A percentile compares a stretch with the other conserved stretches of the same genome.
These are phyloP conservation scores for Oscarella lobularis DNA, from an alignment of 37 sponge, comb jelly and placozoan genomes.

Conservation along the genomic window DNA sequence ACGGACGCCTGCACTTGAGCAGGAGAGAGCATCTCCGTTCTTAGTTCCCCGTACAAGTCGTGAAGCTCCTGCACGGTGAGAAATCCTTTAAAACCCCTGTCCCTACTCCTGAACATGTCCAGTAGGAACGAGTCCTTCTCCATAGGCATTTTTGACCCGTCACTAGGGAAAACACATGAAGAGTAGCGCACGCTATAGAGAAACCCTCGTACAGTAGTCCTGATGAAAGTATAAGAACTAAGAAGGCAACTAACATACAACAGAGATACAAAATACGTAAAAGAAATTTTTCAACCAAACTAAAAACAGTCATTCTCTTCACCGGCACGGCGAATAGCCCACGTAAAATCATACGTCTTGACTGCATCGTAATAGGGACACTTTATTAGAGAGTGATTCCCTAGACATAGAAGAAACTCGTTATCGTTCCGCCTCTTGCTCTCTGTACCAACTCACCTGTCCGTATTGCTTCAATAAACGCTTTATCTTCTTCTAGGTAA, in stretches of 20 bases:
- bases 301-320: too few relatives aligned
- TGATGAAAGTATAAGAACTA: too few relatives aligned
- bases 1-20: neutral
- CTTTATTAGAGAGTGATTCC: too few relatives aligned
- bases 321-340: slow-evolving; percentile 35
- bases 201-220: too few relatives aligned
- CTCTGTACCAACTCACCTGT: slow-evolving; percentile 19
- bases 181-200: too few relatives aligned
- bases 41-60: neutral
- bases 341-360: slow-evolving; percentile 58
- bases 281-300: too few relatives aligned
- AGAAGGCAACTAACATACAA: too few relatives aligned
- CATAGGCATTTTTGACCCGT: too few relatives aligned
- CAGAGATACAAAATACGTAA: too few relatives aligned
- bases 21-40: neutral
- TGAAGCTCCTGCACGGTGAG: neutral
- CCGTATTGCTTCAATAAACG: slow-evolving; percentile 42
- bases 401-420: too few relatives aligned
- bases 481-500: slow-evolving; percentile 50
- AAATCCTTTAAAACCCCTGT: slow-evolving; percentile 2
- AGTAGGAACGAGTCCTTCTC: neutral
- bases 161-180: too few relatives aligned
- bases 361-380: slow-evolving; percentile 54
- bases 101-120: neutral
- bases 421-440: too few relatives aligned